phyloP scores from a whole-genome alignment of 2,113 vertebrate species.

The Elaphurus davidianus region DNA sequence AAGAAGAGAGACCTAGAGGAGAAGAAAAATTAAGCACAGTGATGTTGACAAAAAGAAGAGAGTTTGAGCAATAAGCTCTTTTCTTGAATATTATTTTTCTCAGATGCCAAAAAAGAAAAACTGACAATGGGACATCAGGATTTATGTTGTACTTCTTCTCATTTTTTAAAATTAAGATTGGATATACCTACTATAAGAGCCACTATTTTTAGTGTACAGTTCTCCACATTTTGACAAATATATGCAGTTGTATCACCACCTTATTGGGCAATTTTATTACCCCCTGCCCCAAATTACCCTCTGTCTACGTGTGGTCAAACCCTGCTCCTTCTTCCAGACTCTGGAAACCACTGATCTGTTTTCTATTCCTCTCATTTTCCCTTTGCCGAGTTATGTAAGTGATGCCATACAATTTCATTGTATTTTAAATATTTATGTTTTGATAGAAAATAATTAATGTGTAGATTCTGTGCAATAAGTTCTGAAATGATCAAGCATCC shows the following conservation, averaged over 20 bases:
- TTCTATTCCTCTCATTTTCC: background rate
- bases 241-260: background rate
- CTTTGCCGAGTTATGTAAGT: background rate
- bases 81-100: background rate
- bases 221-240: background rate
- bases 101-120: background rate
- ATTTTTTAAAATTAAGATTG: background rate
- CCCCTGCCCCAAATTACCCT: background rate
- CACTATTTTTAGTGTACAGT: background rate
- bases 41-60: background rate
- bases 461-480: background rate
- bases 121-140: background rate
- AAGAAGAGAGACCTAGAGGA: background rate
- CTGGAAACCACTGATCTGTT: background rate
- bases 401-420: background rate
- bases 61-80: background rate
- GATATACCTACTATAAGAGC: background rate
- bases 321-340: background rate
- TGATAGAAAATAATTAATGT: background rate
- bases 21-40: background rate
- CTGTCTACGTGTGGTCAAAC: background rate
- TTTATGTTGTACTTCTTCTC: background rate
- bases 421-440: background rate
- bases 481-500: background rate
- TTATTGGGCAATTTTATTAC: background rate